Evolutionary conservation across 2,797 vertebrate species (phyloP).

Genomic region (Sarcoramphus papa): DNA sequence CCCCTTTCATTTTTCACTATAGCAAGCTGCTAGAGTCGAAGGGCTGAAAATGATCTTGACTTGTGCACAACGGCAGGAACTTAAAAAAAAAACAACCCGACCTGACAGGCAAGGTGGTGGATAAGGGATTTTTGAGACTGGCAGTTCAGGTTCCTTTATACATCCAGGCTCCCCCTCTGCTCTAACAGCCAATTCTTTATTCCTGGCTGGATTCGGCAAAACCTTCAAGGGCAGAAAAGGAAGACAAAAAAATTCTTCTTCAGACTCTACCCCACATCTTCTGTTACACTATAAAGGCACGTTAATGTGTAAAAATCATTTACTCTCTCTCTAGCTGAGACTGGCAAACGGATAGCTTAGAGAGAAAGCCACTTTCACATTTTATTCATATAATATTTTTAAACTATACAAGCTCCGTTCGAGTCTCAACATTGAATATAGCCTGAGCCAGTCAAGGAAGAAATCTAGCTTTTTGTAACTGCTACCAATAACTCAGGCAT

Average conservation of each 20-base stretch:
- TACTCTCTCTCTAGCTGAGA: constrained; percentile 23
- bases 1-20: too few relatives aligned
- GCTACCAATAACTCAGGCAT: neutral
- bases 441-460: constrained; percentile 47
- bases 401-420: constrained; percentile 52
- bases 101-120: neutral
- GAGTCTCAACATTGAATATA: constrained; percentile 5
- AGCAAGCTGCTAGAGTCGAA: neutral
- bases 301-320: constrained; percentile 59
- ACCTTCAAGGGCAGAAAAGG: constrained; percentile 45
- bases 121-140: neutral
- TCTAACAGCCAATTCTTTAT: neutral
- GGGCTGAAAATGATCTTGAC: neutral
- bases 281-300: constrained; percentile 51
- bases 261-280: neutral
- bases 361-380: constrained; percentile 44
- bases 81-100: neutral
- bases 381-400: constrained; percentile 59
- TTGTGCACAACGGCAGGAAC: neutral
- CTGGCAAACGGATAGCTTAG: constrained; percentile 40
- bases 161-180: neutral
- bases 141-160: neutral
- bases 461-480: neutral
- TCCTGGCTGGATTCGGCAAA: constrained; percentile 17
- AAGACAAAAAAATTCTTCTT: neutral